Percentiles rank a stretch among this genome's conserved stretches.
Conservation (phyloP, 2,888 invertebrate genomes). For the Athrips mouffetella region DNA sequence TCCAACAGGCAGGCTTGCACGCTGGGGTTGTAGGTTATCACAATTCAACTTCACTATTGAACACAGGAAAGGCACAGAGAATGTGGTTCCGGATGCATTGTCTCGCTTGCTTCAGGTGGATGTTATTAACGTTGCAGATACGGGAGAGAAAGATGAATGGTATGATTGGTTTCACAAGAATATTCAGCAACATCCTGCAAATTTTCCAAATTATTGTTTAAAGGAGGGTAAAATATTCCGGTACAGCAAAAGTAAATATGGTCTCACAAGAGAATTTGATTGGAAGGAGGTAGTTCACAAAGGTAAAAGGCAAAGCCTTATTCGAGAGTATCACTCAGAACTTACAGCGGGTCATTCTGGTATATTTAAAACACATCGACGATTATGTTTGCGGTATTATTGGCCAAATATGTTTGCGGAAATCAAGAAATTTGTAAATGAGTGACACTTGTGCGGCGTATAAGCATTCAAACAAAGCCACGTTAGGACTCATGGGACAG, state of each 20-base stretch:
- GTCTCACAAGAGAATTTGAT: neutral
- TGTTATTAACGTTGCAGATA: neutral
- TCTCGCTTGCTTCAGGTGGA: neutral
- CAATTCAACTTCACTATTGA: slow-evolving; percentile 4
- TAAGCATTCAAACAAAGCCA: slow-evolving; percentile 7
- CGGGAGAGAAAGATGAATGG: neutral
- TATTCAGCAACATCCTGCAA: neutral
- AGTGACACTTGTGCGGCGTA: slow-evolving; percentile 3
- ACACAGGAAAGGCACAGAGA: slow-evolving; percentile 9
- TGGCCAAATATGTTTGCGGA: slow-evolving; percentile 11
- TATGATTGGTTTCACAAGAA: neutral
- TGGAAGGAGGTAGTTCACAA: slow-evolving; percentile 8
- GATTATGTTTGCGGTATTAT: neutral
- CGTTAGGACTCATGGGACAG: slow-evolving; percentile 19
- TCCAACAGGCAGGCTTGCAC: slow-evolving; percentile 13
- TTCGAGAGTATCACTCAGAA: neutral
- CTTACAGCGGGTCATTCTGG: slow-evolving; percentile 3
- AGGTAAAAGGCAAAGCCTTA: neutral
- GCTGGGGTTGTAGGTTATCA: slow-evolving; percentile 10
- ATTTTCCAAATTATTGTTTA: neutral
- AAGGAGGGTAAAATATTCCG: neutral
- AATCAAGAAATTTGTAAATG: slow-evolving; percentile 5
- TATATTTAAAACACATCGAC: slow-evolving; percentile 8
- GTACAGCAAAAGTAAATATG: neutral
- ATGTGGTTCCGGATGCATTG: slow-evolving; percentile 13